Base-by-base conservation (phyloP, 2,888 invertebrate genomes). In the Himalopsyche tibetana region DNA sequence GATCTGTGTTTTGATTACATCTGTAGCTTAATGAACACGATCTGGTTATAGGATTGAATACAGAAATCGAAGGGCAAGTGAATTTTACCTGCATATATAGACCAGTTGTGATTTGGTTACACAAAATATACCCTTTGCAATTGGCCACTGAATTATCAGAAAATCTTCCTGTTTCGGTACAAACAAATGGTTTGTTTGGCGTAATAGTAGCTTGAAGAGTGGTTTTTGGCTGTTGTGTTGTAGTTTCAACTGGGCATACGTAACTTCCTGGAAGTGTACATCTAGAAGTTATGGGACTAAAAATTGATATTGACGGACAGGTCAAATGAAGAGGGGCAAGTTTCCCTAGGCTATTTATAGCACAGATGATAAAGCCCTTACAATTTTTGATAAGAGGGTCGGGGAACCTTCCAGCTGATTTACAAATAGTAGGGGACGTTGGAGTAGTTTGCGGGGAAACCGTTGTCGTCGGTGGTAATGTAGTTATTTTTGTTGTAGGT, bases 41-140 rank as follows among this genome's bases (percentile, higher is more conserved):
- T 81, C 28, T 51, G 9, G 81, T 45, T 3, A 17, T 1, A n/a
- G 81, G 81, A 81, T 51, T 51, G 19, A 81, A 81, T 81, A 45
- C n/a, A 17, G 51, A 45, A 19, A 45, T 45, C n/a, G 45, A 40
- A 17, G 81, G 51, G 28, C 81, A 81, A 12, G 51, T 81, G n/a
- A 45, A 81, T 17, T 45, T 81, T 28, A 81, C 5, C 17, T 45
- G n/a, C 5, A 9, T 45, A 28, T 51, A 81, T 28, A 15, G 19
- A n/a, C 51, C 51, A 17, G 42, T 28, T 45, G 81, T 1, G 2
- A 9, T 45, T 28, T 12, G 45, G 8, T n/a, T 45, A 45, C 81
- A 81, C 11, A 81, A n/a, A 51, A 81, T n/a, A 81, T 81, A 81
- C n/a, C 81, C 81, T 9, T 45, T 42, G 19, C 81, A 81, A 45